Percentiles rank a stretch among this genome's conserved stretches.
phyloP scores from a whole-genome alignment of 2,888 invertebrate species.

The Ametastegia equiseti region DNA sequence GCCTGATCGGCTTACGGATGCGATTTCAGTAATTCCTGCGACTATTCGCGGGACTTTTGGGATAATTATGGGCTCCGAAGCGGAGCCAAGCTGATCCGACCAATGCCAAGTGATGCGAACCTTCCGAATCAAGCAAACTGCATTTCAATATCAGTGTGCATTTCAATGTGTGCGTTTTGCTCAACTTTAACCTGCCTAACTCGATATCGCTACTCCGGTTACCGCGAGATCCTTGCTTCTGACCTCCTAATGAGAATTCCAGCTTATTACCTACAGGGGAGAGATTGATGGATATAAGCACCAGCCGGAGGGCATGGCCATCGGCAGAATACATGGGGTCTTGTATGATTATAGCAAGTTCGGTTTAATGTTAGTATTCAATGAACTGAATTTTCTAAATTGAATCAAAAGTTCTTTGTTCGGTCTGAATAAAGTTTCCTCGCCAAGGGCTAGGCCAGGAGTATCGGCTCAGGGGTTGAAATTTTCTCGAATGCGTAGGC shows the following conservation, averaged over 20 bases:
- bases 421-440: not conserved
- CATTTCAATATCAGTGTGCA: slow-evolving; percentile 17
- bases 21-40: not conserved
- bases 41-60: slow-evolving; percentile 20
- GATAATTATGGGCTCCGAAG: slow-evolving; percentile 30
- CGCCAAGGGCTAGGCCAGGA: not conserved
- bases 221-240: slow-evolving; percentile 10
- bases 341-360: not conserved
- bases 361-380: not conserved
- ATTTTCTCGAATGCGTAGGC: not conserved
- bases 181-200: slow-evolving; percentile 23
- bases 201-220: slow-evolving; percentile 27
- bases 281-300: not conserved
- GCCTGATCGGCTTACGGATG: slow-evolving; percentile 13
- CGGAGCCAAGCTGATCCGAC: slow-evolving; percentile 15
- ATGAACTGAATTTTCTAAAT: not conserved
- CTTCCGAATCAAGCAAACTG: slow-evolving; percentile 1
- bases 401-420: not conserved
- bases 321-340: not conserved
- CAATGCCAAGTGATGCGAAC: slow-evolving; percentile 23
- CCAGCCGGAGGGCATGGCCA: not conserved
- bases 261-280: slow-evolving; percentile 10
- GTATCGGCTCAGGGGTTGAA: not conserved
- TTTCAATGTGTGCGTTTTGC: not conserved
- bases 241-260: not conserved